These are phyloP conservation scores for Stratiomys singularior DNA, from an alignment of 2,888 invertebrate genomes.

Conservation along the genomic window DNA sequence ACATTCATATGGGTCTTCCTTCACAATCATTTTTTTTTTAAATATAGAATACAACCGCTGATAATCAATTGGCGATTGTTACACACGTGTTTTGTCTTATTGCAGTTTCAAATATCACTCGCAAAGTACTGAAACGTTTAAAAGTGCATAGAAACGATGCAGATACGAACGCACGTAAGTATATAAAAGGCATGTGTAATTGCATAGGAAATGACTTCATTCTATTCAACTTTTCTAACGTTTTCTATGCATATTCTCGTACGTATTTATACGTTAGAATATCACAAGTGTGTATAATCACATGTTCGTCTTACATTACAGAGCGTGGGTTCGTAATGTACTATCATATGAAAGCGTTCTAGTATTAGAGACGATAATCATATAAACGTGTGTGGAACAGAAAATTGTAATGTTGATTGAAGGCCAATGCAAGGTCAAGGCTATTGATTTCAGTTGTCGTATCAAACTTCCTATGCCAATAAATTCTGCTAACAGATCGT, in stretches of 20 bases:
- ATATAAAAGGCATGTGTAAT: not conserved
- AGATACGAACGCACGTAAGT: not conserved
- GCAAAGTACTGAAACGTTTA: too few relatives aligned
- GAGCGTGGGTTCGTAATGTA: constrained; percentile 32
- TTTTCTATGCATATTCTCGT: not conserved
- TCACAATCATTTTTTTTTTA: too few relatives aligned
- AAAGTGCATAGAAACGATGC: not conserved
- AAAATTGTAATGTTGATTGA: constrained; percentile 35
- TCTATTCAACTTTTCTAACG: constrained; percentile 12
- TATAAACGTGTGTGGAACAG: constrained; percentile 9
- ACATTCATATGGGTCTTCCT: too few relatives aligned
- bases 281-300: not conserved
- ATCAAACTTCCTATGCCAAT: constrained; percentile 27
- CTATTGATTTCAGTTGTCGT: constrained; percentile 13
- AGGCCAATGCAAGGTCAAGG: constrained; percentile 45
- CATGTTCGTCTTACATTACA: constrained; percentile 22
- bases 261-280: not conserved
- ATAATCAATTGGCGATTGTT: too few relatives aligned
- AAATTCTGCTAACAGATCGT: not conserved
- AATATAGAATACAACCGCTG: too few relatives aligned
- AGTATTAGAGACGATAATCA: constrained; percentile 31
- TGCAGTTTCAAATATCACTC: too few relatives aligned
- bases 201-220: constrained; percentile 22
- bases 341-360: constrained; percentile 7
- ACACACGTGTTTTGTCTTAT: too few relatives aligned